A percentile compares a stretch with the other conserved stretches of the same genome.
phyloP scores from a whole-genome alignment of 2,797 vertebrate species.

The Lepilemur ruficaudatus region DNA sequence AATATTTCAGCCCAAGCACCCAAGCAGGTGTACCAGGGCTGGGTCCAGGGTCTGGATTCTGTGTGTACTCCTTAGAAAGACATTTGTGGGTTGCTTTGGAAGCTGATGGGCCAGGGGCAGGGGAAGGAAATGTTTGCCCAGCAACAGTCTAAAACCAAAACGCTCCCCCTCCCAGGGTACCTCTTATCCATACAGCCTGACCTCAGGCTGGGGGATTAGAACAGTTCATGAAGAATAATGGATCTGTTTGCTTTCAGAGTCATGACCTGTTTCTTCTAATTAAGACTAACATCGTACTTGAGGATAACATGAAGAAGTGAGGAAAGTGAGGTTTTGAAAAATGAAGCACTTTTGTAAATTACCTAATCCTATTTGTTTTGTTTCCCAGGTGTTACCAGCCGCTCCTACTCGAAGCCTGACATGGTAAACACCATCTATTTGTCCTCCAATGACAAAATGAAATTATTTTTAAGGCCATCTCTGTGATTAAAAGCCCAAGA shows the following conservation, averaged over 20 bases:
- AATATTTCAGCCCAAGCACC: neutral
- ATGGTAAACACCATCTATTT: conserved; percentile 64
- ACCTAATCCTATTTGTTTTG: conserved; percentile 69
- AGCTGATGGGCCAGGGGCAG: neutral
- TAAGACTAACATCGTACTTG: conserved; percentile 66
- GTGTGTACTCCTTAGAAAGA: neutral
- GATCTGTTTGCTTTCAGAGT: conserved; percentile 65
- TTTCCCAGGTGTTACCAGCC: conserved; percentile 63
- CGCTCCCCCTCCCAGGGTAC: neutral
- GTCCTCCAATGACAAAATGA: conserved; percentile 55
- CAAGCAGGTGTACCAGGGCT: neutral
- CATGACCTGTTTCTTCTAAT: conserved; percentile 74
- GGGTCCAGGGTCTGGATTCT: neutral
- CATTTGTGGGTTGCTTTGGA: conserved; percentile 33
- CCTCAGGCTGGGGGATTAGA: conserved; percentile 24
- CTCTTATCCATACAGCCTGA: conserved; percentile 36
- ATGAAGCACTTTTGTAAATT: conserved; percentile 75
- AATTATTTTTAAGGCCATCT: conserved; percentile 73
- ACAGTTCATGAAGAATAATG: conserved; percentile 66
- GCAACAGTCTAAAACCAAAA: neutral
- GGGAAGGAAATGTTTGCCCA: conserved; percentile 50
- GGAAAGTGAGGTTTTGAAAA: conserved; percentile 63
- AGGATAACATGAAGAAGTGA: conserved; percentile 43
- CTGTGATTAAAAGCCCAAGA: conserved; percentile 69
- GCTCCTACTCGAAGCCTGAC: neutral